Evolutionary conservation across 30 jellyfish, hydroid and myxozoan species (phyloP).

Genomic region (Aurelia aurita complex sp. Pacific): DNA sequence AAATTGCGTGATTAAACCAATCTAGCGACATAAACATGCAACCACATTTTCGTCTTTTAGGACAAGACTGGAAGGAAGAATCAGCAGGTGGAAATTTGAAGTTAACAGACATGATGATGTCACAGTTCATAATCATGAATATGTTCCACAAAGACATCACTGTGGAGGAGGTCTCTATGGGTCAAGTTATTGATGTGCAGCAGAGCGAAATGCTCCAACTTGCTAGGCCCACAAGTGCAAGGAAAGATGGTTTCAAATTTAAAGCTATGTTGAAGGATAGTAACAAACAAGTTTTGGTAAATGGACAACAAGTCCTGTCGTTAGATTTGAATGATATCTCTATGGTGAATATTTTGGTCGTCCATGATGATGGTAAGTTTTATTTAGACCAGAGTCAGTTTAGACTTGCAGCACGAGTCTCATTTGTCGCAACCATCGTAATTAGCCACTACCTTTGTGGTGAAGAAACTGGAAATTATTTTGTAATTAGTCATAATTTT

Average conservation of each 20-base stretch:
- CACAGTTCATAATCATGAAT: conserved; percentile 81
- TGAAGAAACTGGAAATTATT: too few relatives aligned
- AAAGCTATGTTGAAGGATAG: conserved; percentile 63
- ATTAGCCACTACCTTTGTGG: too few relatives aligned
- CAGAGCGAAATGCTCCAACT: conserved; percentile 88
- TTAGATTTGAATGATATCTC: conserved; percentile 64
- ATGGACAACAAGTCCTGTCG: conserved; percentile 69
- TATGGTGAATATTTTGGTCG: conserved; percentile 76
- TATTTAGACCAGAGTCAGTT: not conserved
- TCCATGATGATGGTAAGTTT: conserved; percentile 85
- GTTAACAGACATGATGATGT: conserved; percentile 58
- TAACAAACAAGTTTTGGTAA: conserved; percentile 62
- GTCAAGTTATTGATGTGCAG: conserved; percentile 73
- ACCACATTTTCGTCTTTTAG: conserved; percentile 19
- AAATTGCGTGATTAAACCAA: too few relatives aligned
- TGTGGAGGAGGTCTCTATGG: conserved; percentile 67
- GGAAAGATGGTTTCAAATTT: conserved; percentile 67
- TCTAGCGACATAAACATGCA: too few relatives aligned
- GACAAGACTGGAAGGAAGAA: conserved; percentile 84
- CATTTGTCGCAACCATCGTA: too few relatives aligned
- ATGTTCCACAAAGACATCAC: conserved; percentile 91
- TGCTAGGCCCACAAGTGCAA: conserved; percentile 67
- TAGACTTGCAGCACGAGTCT: too few relatives aligned
- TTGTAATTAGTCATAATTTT: too few relatives aligned
- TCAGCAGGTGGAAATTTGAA: conserved; percentile 67